Evolutionary conservation across 2,888 invertebrate species (phyloP).

Genomic region (Epirrhoe tristata): DNA sequence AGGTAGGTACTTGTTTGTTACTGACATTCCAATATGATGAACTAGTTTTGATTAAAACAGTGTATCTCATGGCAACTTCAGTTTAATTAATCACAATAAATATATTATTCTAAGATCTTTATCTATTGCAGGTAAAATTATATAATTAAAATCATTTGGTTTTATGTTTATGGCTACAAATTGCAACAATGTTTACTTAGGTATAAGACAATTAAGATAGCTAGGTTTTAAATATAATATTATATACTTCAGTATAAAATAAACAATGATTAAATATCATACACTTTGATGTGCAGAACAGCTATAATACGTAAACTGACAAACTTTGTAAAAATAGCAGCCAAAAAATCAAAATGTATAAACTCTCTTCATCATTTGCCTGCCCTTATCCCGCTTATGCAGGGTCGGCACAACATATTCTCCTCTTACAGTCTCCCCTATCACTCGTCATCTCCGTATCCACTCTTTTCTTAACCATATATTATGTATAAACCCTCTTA

Average conservation of each 20-base stretch:
- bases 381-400: too few relatives aligned
- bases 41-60: slow-evolving; percentile 13
- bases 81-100: slow-evolving; percentile 26
- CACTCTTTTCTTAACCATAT: too few relatives aligned
- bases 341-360: neutral
- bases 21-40: too few relatives aligned
- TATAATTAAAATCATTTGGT: neutral
- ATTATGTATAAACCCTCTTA: neutral
- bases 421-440: too few relatives aligned
- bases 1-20: too few relatives aligned
- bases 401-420: too few relatives aligned
- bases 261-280: neutral
- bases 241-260: neutral
- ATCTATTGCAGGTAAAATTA: slow-evolving; percentile 2
- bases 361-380: too few relatives aligned
- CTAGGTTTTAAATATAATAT: neutral
- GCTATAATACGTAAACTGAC: neutral
- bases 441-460: too few relatives aligned
- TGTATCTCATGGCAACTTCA: slow-evolving; percentile 20
- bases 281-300: slow-evolving; percentile 1
- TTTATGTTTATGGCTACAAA: slow-evolving; percentile 2
- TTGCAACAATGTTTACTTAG: neutral
- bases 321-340: neutral
- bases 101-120: slow-evolving; percentile 6
- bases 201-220: neutral